Evolutionary conservation across 2,113 vertebrate species (phyloP).

Genomic region (Xenus cinereus): DNA sequence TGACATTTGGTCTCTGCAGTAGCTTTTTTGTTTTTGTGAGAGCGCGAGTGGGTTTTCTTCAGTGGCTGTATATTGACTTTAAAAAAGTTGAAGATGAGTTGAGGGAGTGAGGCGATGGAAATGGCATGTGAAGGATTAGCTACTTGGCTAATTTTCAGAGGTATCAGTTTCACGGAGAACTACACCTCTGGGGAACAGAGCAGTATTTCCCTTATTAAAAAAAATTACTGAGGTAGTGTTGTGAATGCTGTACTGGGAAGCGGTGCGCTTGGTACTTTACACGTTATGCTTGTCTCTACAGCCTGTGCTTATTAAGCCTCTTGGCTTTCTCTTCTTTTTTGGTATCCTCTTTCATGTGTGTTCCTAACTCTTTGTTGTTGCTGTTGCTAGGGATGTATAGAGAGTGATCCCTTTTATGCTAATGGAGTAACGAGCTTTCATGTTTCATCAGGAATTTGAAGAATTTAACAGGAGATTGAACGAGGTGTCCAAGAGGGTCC

Average conservation of each 20-base stretch:
- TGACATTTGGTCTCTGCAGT: not conserved
- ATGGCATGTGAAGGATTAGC: not conserved
- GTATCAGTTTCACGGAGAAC: not conserved
- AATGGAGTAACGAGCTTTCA: not conserved
- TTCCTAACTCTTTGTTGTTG: not conserved
- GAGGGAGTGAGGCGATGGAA: not conserved
- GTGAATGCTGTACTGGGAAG: not conserved
- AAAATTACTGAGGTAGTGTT: not conserved
- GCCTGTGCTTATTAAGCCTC: not conserved
- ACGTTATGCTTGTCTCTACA: not conserved
- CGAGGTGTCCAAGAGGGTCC: slow-evolving; percentile 91
- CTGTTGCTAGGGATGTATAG: not conserved
- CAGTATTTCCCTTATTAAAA: not conserved
- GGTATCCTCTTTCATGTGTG: not conserved
- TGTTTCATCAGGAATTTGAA: slow-evolving; percentile 89
- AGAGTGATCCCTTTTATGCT: not conserved
- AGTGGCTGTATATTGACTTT: not conserved
- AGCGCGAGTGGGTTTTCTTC: not conserved
- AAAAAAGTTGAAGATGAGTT: not conserved
- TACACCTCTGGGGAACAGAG: not conserved
- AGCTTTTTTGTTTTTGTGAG: not conserved
- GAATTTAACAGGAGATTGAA: slow-evolving; percentile 87
- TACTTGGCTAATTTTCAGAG: not conserved
- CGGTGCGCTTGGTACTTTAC: not conserved
- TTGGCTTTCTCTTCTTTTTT: not conserved